These are phyloP conservation scores for Fragum sueziense DNA, from an alignment of 2,888 invertebrate genomes.

Conservation along the genomic window DNA sequence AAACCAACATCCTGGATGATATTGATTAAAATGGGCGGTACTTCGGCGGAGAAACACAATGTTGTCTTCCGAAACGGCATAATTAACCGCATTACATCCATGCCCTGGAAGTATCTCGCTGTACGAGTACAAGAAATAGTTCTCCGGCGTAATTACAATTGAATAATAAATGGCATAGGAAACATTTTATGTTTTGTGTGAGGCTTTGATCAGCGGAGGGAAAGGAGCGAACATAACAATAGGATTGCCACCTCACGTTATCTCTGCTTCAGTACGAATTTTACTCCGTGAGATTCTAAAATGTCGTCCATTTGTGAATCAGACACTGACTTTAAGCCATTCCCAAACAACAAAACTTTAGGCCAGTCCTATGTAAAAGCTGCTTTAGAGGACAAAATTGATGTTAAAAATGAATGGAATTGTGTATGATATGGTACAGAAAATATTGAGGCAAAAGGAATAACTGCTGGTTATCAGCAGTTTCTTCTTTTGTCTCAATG, in stretches of 20 bases:
- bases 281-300: too few species aligned
- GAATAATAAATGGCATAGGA: constrained; percentile 15
- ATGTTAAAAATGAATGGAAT: too few species aligned
- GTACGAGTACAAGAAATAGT: constrained; percentile 1
- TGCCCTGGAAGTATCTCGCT: not conserved
- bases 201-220: constrained; percentile 2
- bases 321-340: too few species aligned
- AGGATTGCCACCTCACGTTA: not conserved
- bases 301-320: too few species aligned
- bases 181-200: constrained; percentile 4
- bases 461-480: too few species aligned
- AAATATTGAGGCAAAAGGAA: too few species aligned
- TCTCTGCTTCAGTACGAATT: too few species aligned
- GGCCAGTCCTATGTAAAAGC: too few species aligned
- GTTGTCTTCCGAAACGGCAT: constrained; percentile 9
- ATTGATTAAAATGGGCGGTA: constrained; percentile 12
- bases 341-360: not conserved
- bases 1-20: constrained; percentile 3
- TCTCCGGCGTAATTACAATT: constrained; percentile 4
- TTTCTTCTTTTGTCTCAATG: too few species aligned
- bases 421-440: too few species aligned
- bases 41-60: not conserved
- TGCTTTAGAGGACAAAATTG: too few species aligned
- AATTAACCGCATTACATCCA: not conserved
- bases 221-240: not conserved